Conservation (phyloP, 2,888 invertebrate genomes). For the Sericinus montela region DNA sequence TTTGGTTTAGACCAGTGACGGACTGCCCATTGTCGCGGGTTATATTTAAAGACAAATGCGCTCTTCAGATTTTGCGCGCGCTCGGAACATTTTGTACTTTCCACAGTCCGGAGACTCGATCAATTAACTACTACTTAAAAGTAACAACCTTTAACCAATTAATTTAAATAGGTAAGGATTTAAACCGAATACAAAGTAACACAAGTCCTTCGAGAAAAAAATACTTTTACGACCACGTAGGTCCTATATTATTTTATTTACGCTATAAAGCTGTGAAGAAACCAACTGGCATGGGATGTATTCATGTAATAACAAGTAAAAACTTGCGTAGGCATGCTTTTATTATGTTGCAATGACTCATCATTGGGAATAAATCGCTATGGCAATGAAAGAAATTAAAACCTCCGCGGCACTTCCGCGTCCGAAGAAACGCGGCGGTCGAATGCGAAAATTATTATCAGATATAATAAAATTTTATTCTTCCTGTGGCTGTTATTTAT, state of each 20-base stretch:
- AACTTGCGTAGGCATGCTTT: neutral
- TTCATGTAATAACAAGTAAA: constrained; percentile 2
- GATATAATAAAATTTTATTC: constrained; percentile 14
- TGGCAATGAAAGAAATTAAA: constrained; percentile 18
- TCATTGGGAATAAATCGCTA: constrained; percentile 6
- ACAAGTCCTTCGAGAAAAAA: neutral
- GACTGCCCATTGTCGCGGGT: constrained; percentile 64
- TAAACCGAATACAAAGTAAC: neutral
- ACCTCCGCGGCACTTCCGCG: constrained; percentile 4
- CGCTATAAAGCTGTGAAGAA: neutral
- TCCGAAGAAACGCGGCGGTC: neutral
- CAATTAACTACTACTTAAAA: constrained; percentile 54
- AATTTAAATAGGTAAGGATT: constrained; percentile 28
- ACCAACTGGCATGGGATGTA: neutral
- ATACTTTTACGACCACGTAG: neutral
- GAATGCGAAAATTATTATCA: constrained; percentile 6
- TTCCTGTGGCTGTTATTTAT: constrained; percentile 3
- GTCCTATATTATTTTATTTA: neutral
- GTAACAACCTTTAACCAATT: constrained; percentile 5
- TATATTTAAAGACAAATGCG: constrained; percentile 66
- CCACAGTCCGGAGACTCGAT: constrained; percentile 37
- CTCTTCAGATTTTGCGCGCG: constrained; percentile 37
- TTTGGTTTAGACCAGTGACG: constrained; percentile 58
- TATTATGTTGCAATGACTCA: constrained; percentile 7
- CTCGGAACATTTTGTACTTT: constrained; percentile 36